Conservation (phyloP, 1,140 invertebrate species). For the Pristionchus pacificus region DNA sequence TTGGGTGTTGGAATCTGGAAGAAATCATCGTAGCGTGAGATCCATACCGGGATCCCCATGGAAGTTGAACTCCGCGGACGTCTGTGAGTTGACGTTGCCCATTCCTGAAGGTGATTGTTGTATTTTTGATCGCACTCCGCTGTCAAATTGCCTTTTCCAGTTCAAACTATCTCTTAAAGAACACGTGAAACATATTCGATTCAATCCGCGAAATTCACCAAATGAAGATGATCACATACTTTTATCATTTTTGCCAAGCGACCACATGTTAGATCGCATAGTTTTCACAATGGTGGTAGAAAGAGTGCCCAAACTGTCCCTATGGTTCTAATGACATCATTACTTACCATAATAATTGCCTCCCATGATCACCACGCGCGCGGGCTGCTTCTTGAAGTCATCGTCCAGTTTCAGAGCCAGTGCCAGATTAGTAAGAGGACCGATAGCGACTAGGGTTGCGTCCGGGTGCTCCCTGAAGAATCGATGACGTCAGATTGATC, state of each 20-base stretch:
- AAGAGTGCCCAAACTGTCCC: background rate
- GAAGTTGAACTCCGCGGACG: conserved; percentile 76
- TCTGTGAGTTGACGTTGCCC: conserved; percentile 69
- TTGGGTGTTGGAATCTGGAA: too few species aligned
- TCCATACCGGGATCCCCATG: conserved; percentile 42
- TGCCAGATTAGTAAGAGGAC: conserved; percentile 74
- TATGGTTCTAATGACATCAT: conserved; percentile 15
- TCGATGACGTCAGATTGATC: too few species aligned
- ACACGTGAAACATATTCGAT: too few species aligned
- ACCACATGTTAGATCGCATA: too few species aligned
- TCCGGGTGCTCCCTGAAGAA: background rate
- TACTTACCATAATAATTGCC: conserved; percentile 68
- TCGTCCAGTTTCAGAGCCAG: conserved; percentile 69
- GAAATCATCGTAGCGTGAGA: background rate
- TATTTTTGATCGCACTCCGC: too few species aligned
- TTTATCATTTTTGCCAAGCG: too few species aligned
- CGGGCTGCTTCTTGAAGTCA: conserved; percentile 65
- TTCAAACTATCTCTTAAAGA: too few species aligned
- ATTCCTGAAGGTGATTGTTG: conserved; percentile 34
- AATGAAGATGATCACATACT: too few species aligned
- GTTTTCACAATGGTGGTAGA: too few species aligned
- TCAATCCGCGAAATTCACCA: too few species aligned
- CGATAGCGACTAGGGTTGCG: conserved; percentile 67
- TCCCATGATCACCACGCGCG: conserved; percentile 72
- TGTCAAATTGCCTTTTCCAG: too few species aligned